Base-by-base conservation (phyloP, 1,140 invertebrate genomes). In the Habropoda laboriosa region DNA sequence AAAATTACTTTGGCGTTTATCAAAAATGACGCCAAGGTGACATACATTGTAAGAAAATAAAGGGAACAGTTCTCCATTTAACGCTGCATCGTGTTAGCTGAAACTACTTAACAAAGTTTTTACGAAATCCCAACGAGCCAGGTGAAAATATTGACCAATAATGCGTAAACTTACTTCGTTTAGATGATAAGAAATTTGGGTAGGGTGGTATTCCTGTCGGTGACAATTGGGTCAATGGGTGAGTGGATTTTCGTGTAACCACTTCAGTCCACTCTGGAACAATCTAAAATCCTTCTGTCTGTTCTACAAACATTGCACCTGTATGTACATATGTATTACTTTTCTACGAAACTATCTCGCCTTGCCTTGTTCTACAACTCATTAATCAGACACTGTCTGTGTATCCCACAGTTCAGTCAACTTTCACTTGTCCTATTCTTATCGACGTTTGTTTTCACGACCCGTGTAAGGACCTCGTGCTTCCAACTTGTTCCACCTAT, bases 301-400 rank as follows among this genome's bases (percentile, higher is more conserved):
- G n/a, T 47, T 79, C 47, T 51, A 27, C 18, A 57, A 64, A 61
- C 27, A 47, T 73, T 66, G 58, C 21, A 35, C 40, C 21, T 58
- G 35, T 18, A n/a, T n/a, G n/a, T n/a, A n/a, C n/a, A n/a, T n/a
- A n/a, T n/a, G n/a, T n/a, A 47, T 66, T 42, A 18, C 63, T 35
- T 70, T 81, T 13, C 73, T 32, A 24, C 57, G n/a, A 7, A 55
- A 32, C 21, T 38, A n/a, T 60, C 38, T 67, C 30, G n/a, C 21
- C 64, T 47, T 32, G 24, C 38, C 47, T 67, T 49, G 77, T 30
- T 58, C 76, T 61, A 68, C 53, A 58, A 71, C 57, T 84, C 83
- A 87, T 89, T 82, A 82, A 88, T 89, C 86, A 89, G 88, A 89
- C 81, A 79, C 58, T 81, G 85, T 85, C 82, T 81, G 58, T 73